Percentiles rank a stretch among this genome's conserved stretches.
phyloP scores from a whole-genome alignment of 2,888 invertebrate species.

The Steinernema carpocapsae region DNA sequence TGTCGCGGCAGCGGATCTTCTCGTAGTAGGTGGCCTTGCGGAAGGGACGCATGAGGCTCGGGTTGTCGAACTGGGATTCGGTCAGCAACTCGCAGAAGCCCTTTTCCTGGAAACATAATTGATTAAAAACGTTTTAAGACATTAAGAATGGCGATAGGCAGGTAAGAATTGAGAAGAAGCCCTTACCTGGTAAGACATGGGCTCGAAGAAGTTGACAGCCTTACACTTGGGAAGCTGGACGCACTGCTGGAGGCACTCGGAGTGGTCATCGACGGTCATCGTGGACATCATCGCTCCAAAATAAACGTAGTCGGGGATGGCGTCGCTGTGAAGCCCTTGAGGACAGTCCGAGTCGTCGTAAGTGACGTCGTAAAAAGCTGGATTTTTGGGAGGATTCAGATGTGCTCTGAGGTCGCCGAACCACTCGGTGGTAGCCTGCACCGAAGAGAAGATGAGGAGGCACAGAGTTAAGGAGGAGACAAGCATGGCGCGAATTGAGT shows the following conservation, averaged over 20 bases:
- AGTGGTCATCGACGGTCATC: conserved; percentile 58
- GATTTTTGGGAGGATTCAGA: conserved; percentile 60
- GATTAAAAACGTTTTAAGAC: neutral
- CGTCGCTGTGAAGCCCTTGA: conserved; percentile 64
- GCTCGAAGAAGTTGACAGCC: conserved; percentile 67
- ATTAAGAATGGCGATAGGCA: conserved; percentile 23
- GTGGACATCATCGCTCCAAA: conserved; percentile 67
- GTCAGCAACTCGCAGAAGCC: conserved; percentile 67
- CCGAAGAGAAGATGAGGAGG: neutral
- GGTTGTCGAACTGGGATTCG: conserved; percentile 67
- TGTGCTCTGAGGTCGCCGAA: conserved; percentile 68
- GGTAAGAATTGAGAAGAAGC: too few relatives aligned
- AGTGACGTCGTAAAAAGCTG: conserved; percentile 66
- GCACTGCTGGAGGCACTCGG: conserved; percentile 61
- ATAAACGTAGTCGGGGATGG: conserved; percentile 68
- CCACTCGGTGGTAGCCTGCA: conserved; percentile 65
- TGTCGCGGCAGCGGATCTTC: conserved; percentile 63
- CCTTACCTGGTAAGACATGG: conserved; percentile 59
- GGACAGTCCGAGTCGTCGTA: conserved; percentile 67
- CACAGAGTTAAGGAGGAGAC: neutral
- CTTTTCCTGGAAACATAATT: conserved; percentile 43
- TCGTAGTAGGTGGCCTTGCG: conserved; percentile 67
- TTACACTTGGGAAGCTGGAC: conserved; percentile 61
- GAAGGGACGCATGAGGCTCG: conserved; percentile 67
- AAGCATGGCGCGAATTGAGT: neutral